These are phyloP conservation scores for Bombyx mandarina DNA, from an alignment of 1,140 invertebrate species.

Conservation along the genomic window DNA sequence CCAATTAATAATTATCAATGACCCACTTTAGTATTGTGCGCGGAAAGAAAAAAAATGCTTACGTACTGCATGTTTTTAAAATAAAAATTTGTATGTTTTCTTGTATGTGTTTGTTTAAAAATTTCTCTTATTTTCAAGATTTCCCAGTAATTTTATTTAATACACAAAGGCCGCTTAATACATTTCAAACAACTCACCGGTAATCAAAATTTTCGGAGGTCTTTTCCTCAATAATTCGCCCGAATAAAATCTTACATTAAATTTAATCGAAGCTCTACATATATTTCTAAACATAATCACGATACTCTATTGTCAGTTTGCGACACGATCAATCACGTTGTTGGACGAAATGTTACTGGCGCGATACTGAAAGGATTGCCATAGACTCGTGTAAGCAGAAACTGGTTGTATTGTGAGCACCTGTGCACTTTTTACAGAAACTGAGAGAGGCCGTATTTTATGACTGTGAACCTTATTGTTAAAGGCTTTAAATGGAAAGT, in stretches of 20 bases:
- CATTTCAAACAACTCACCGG: slow-evolving; percentile 46
- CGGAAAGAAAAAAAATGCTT: no score
- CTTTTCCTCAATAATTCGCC: slow-evolving; percentile 21
- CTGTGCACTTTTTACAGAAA: no score
- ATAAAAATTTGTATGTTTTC: no score
- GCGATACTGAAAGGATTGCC: slow-evolving; percentile 10
- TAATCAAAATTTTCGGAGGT: slow-evolving; percentile 70
- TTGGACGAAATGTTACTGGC: slow-evolving; percentile 30
- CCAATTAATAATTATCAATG: no score
- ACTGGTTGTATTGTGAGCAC: slow-evolving; percentile 22
- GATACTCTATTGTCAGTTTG: slow-evolving; percentile 7
- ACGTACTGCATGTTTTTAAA: no score
- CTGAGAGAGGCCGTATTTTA: no score
- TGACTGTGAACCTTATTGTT: no score
- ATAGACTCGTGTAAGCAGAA: slow-evolving; percentile 19
- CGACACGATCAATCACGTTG: slow-evolving; percentile 27
- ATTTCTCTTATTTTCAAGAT: no score
- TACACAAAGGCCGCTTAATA: not conserved
- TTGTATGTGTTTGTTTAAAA: no score
- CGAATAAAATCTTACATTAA: slow-evolving; percentile 31
- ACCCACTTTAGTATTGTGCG: no score
- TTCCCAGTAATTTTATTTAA: no score
- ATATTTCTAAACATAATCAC: slow-evolving; percentile 30
- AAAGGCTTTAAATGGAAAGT: no score
- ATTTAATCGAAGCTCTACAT: slow-evolving; percentile 19